A percentile compares a stretch with the other conserved stretches of the same genome.
Conservation (phyloP, 2,113 vertebrate species). For the Irena cyanogastra region DNA sequence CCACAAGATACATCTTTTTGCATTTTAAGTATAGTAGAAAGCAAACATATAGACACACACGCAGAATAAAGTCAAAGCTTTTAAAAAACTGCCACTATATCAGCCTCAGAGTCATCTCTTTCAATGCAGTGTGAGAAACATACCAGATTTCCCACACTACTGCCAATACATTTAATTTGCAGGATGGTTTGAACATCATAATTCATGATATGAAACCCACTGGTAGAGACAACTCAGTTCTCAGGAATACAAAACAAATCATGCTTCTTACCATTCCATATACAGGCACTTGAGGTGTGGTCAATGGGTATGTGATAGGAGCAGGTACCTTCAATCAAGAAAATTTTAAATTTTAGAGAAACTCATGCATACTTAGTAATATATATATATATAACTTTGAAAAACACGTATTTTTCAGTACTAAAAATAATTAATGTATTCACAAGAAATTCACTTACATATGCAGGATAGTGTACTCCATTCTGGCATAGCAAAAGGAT, state of each 20-base stretch:
- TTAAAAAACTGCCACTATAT: not conserved
- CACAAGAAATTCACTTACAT: conserved; percentile 77
- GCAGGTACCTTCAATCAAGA: conserved; percentile 74
- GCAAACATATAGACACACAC: not conserved
- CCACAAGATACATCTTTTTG: not conserved
- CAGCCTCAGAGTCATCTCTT: not conserved
- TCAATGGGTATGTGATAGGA: conserved; percentile 83
- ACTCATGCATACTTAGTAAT: not conserved
- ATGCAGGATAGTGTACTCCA: conserved; percentile 87
- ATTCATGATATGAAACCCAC: not conserved
- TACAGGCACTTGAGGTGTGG: conserved; percentile 89
- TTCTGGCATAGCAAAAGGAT: conserved; percentile 78
- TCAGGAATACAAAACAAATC: not conserved
- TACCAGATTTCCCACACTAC: not conserved
- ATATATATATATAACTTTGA: not conserved
- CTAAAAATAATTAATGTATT: not conserved
- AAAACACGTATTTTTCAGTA: not conserved
- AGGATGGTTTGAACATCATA: not conserved
- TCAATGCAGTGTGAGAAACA: not conserved
- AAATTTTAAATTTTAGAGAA: not conserved
- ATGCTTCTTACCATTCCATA: conserved; percentile 85
- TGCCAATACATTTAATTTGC: not conserved
- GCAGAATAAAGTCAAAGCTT: not conserved
- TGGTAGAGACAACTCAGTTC: not conserved
- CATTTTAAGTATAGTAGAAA: not conserved